These are phyloP conservation scores for Choreutis nemorana DNA, from an alignment of 2,888 invertebrate genomes.

Conservation along the genomic window DNA sequence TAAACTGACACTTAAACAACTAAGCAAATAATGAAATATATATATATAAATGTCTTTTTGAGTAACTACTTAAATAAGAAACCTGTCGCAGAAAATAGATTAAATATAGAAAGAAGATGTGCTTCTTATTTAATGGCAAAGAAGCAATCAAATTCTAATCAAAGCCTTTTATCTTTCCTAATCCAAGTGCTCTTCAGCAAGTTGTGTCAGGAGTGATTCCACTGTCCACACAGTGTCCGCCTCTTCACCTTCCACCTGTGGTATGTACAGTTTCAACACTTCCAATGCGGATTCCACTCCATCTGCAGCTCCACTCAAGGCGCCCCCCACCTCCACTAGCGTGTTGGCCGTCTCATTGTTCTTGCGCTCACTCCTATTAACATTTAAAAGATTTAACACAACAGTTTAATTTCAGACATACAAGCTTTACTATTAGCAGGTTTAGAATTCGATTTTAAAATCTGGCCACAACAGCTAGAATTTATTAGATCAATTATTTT, in stretches of 20 bases:
- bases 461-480: too few relatives aligned
- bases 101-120: slow-evolving; percentile 11
- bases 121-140: slow-evolving; percentile 15
- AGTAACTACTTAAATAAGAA: slow-evolving; percentile 11
- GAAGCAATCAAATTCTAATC: slow-evolving; percentile 2
- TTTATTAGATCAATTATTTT: too few relatives aligned
- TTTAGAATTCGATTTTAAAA: too few relatives aligned
- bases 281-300: slow-evolving; percentile 46
- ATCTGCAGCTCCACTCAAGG: slow-evolving; percentile 33
- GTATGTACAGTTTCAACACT: slow-evolving; percentile 38
- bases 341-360: slow-evolving; percentile 45
- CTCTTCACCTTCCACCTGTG: slow-evolving; percentile 37
- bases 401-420: too few relatives aligned
- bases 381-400: too few relatives aligned
- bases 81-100: slow-evolving; percentile 11
- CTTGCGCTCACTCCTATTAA: slow-evolving; percentile 33
- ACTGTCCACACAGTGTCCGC: slow-evolving; percentile 54
- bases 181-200: slow-evolving; percentile 34
- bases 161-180: slow-evolving; percentile 3
- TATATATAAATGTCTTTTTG: too few relatives aligned
- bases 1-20: too few relatives aligned
- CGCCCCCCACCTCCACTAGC: slow-evolving; percentile 42
- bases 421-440: too few relatives aligned
- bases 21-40: too few relatives aligned
- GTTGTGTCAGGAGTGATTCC: slow-evolving; percentile 42